phyloP scores from a whole-genome alignment of 2,113 vertebrate genomes.

The Centropristis striata region DNA sequence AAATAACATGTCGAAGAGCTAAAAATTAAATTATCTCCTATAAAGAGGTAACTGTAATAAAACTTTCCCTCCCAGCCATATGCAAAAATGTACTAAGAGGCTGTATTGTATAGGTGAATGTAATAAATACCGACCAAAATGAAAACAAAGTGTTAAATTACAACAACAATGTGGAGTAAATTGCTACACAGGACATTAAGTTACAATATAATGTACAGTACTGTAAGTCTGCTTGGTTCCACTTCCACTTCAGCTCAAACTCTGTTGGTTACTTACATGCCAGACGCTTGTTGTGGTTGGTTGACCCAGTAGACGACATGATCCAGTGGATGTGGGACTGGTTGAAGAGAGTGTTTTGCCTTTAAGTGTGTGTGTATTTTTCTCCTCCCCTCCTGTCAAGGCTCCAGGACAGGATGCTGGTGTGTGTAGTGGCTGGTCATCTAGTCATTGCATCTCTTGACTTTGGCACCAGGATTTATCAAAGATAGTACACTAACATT shows the following conservation, averaged over 20 bases:
- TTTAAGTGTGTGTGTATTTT: constrained; percentile 26
- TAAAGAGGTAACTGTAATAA: too few species aligned
- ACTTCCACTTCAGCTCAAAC: constrained; percentile 8
- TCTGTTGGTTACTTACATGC: constrained; percentile 75
- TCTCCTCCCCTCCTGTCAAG: constrained; percentile 65
- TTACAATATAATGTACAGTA: background rate
- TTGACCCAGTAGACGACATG: constrained; percentile 82
- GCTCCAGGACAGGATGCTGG: constrained; percentile 68
- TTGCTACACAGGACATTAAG: constrained; percentile 1
- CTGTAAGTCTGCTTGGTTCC: background rate
- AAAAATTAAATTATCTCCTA: background rate
- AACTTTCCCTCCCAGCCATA: rapidly evolving
- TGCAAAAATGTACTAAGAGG: background rate
- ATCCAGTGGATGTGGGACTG: constrained; percentile 50
- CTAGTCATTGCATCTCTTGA: constrained; percentile 59
- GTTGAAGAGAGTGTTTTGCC: constrained; percentile 48
- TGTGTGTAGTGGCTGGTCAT: constrained; percentile 65
- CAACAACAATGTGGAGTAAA: background rate
- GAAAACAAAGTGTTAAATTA: background rate
- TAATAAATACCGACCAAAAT: background rate
- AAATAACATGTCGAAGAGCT: background rate
- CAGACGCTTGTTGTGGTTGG: constrained; percentile 80
- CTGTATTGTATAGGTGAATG: background rate
- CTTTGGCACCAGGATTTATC: constrained; percentile 41
- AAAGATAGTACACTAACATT: constrained; percentile 19